phyloP scores from a whole-genome alignment of 2,113 vertebrate species.

The Embiotoca jacksoni region DNA sequence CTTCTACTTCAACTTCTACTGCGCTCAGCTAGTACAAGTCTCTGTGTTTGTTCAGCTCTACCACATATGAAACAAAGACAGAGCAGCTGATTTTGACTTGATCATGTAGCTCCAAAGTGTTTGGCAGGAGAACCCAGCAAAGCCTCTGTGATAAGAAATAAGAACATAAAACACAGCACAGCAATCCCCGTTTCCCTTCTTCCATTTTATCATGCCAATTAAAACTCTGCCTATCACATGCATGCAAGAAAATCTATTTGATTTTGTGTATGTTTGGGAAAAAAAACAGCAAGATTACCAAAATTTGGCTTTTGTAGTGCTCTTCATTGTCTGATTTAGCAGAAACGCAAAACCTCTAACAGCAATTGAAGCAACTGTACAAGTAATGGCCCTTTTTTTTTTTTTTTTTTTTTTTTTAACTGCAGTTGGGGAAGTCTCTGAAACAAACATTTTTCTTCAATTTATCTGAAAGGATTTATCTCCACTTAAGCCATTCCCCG shows the following conservation, averaged over 20 bases:
- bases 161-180: conserved; percentile 13
- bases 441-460: conserved; percentile 24
- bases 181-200: neutral
- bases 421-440: conserved; percentile 7
- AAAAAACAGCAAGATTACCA: neutral
- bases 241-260: neutral
- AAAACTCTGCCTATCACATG: neutral
- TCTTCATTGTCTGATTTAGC: neutral
- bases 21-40: too few relatives aligned
- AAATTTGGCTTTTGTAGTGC: neutral
- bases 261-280: neutral
- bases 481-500: conserved; percentile 39
- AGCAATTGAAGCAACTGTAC: neutral
- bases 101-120: conserved; percentile 15
- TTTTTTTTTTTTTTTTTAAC: conserved; percentile 8
- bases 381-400: neutral
- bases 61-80: conserved; percentile 19
- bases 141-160: conserved; percentile 5
- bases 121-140: conserved; percentile 31
- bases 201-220: conserved; percentile 3
- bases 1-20: too few relatives aligned
- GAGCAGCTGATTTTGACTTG: conserved; percentile 5
- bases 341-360: neutral
- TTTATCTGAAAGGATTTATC: conserved; percentile 34
- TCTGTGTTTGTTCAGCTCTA: conserved; percentile 24